Conservation (phyloP, 2,797 vertebrate genomes). For the Odontamblyopus lacepedii region DNA sequence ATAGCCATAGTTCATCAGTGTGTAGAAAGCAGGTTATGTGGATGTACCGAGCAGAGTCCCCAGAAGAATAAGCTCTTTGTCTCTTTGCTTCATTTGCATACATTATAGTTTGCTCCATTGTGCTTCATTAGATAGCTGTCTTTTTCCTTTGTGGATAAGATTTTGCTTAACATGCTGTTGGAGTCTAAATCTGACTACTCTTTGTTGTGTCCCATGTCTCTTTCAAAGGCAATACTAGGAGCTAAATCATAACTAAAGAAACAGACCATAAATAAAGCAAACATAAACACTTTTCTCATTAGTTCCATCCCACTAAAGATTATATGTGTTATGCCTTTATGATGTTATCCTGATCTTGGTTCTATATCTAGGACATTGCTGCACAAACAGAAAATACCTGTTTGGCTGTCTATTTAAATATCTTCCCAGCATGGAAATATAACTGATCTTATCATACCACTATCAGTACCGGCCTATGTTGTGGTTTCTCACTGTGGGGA, state of each 20-base stretch:
- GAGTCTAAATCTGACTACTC: constrained; percentile 56
- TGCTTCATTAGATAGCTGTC: constrained; percentile 71
- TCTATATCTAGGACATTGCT: background rate
- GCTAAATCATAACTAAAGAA: constrained; percentile 25
- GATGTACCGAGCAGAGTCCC: constrained; percentile 62
- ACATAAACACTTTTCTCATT: constrained; percentile 11
- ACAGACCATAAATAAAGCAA: constrained; percentile 35
- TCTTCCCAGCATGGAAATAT: constrained; percentile 53
- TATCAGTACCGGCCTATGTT: constrained; percentile 46
- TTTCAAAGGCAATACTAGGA: constrained; percentile 64
- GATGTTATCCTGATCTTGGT: background rate
- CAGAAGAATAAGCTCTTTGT: constrained; percentile 74
- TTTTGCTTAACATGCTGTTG: constrained; percentile 65
- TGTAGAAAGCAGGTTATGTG: constrained; percentile 52
- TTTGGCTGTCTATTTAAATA: constrained; percentile 54
- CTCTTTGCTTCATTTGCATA: constrained; percentile 78
- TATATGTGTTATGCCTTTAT: background rate
- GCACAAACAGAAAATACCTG: constrained; percentile 29
- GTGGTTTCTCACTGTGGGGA: constrained; percentile 62
- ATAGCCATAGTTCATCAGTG: constrained; percentile 10
- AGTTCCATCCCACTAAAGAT: constrained; percentile 10
- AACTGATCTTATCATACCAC: constrained; percentile 51
- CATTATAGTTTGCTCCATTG: constrained; percentile 77
- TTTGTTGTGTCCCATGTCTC: constrained; percentile 67
- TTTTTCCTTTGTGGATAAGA: constrained; percentile 72